Conservation (phyloP, 1,140 invertebrate species). For the Nasonia longicornis region DNA sequence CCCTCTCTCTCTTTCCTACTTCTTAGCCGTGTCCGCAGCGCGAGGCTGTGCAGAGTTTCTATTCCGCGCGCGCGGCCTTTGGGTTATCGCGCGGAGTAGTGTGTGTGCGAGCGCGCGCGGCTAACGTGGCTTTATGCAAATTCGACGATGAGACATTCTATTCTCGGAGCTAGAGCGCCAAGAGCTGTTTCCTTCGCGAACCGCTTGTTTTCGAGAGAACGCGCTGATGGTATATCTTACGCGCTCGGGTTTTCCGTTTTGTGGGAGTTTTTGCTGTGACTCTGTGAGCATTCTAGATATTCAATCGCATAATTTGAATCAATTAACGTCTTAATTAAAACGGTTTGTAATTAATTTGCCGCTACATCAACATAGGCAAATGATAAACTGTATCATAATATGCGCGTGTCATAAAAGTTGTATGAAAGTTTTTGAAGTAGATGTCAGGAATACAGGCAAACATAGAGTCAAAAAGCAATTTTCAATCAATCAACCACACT, state of each 20-base stretch:
- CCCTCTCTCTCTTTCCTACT: background rate
- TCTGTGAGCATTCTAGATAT: background rate
- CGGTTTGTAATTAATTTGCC: too few relatives aligned
- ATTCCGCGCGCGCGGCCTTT: background rate
- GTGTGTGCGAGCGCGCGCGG: too few relatives aligned
- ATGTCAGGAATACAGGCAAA: too few relatives aligned
- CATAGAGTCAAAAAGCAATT: background rate
- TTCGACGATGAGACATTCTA: slow-evolving; percentile 23
- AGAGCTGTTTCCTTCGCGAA: slow-evolving; percentile 8
- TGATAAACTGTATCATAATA: too few relatives aligned
- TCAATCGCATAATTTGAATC: too few relatives aligned
- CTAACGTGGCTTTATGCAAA: slow-evolving; percentile 14
- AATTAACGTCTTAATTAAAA: too few relatives aligned
- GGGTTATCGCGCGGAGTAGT: background rate
- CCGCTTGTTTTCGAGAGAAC: slow-evolving; percentile 29
- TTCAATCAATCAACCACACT: too few relatives aligned
- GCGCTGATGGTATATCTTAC: background rate
- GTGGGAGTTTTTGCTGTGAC: background rate
- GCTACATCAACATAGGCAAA: too few relatives aligned
- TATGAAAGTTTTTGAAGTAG: too few relatives aligned
- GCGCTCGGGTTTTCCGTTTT: slow-evolving; percentile 11
- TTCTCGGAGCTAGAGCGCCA: slow-evolving; percentile 32
- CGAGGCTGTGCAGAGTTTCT: background rate
- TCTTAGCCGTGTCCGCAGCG: background rate
- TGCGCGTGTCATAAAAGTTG: too few relatives aligned